Evolutionary conservation across 1,140 invertebrate species (phyloP), one percentile per base, ranked within the genome.

Genomic region (Ditylenchus dipsaci): DNA sequence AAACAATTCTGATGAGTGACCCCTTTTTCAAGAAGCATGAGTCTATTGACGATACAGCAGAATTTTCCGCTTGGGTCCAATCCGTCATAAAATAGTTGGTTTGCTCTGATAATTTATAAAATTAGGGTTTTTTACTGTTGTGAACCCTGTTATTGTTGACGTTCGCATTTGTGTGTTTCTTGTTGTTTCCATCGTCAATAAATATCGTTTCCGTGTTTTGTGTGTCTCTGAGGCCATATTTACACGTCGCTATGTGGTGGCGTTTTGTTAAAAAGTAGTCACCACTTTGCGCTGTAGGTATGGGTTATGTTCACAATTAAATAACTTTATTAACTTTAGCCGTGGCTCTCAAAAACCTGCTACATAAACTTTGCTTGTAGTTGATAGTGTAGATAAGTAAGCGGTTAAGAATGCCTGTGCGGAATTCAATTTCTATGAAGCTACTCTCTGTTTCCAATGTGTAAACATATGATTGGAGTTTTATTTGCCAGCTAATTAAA

Each of bases 61-160:
- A 75, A 19, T 82, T 82, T 53, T 77, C 76, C 1, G 63, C 26
- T 43, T 83, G 82, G 73, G 80, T 82, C 11, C 82, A 76, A 45
- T 21, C 60, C 26, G 65, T 78, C 11, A 82, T 82, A 53, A 60
- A 68, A 5, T 30, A 70, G 73, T 73, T 64, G 33, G 33, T 38
- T 38, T 38, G 11, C 33, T 38, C 3, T 38, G 3, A 23, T 72
- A 43, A 65, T 56, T 23, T 23, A 5, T 61, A 38, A 3, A 3
- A 64, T 29, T 66, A 21, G n/a, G 21, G 19, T 23, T 56, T 56
- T 13, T 15, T 47, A 15, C 15, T 42, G 15, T 21, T 59, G 1
- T 63, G 13, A 1, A 13, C 63, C 38, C 19, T 72, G 5, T 65
- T 64, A 15, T 15, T 15, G 23, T 15, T 15, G 58, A 60, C 13